Evolutionary conservation across 2,888 invertebrate genomes (phyloP).

Genomic region (Lymantria dispar): DNA sequence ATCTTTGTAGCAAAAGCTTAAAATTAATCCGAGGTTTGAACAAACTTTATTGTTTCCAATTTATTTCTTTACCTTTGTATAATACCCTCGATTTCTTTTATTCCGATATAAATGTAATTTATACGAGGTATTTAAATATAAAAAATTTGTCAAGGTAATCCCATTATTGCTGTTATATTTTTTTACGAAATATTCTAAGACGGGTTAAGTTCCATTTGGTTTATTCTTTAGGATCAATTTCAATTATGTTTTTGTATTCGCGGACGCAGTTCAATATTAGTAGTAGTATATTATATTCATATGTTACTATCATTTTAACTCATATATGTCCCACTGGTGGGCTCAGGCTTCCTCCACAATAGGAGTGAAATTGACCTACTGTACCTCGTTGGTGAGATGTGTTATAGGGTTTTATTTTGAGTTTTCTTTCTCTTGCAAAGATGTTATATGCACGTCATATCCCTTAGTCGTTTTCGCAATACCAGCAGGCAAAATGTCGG

Average conservation of each 20-base stretch:
- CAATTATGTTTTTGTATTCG: slow-evolving; percentile 1
- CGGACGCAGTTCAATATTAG: neutral
- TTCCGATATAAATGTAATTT: slow-evolving; percentile 10
- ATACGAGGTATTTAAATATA: slow-evolving; percentile 18
- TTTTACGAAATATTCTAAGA: neutral
- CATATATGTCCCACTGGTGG: too few species aligned
- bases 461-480: too few species aligned
- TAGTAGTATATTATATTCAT: too few species aligned
- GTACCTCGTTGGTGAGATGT: too few species aligned
- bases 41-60: slow-evolving; percentile 43
- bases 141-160: slow-evolving; percentile 14
- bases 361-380: too few species aligned
- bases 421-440: too few species aligned
- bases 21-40: slow-evolving; percentile 11
- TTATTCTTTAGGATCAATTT: neutral
- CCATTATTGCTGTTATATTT: neutral
- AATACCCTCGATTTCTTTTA: slow-evolving; percentile 14
- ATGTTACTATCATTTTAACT: too few species aligned
- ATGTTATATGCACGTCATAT: too few species aligned
- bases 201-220: too few species aligned
- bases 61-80: slow-evolving; percentile 26
- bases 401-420: too few species aligned
- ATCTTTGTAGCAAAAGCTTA: slow-evolving; percentile 8
- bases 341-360: too few species aligned
- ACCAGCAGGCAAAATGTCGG: too few species aligned